Percentiles rank a stretch among this genome's conserved stretches.
Evolutionary conservation across 1,140 invertebrate species (phyloP).

Genomic region (Formica selysi): DNA sequence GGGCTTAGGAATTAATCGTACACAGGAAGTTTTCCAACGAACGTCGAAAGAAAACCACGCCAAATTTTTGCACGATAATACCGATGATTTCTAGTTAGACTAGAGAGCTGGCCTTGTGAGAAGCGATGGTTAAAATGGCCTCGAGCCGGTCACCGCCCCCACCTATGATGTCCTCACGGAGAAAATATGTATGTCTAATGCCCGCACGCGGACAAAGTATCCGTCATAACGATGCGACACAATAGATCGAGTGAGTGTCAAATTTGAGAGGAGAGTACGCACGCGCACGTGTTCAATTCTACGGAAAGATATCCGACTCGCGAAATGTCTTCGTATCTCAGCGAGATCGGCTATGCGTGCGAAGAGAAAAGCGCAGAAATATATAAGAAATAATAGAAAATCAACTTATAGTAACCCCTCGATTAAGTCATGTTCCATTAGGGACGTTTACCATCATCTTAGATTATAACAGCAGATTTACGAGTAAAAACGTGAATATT

Average conservation of each 20-base stretch:
- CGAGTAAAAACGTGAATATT: background rate
- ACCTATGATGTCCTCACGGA: conserved; percentile 38
- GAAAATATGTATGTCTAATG: conserved; percentile 59
- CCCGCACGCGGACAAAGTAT: conserved; percentile 47
- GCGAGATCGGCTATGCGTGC: background rate
- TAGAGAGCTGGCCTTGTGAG: conserved; percentile 11
- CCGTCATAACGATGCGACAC: conserved; percentile 33
- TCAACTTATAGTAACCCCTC: background rate
- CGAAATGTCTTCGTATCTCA: background rate
- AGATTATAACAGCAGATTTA: background rate
- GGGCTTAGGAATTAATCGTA: background rate
- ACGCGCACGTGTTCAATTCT: background rate
- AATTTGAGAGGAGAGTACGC: background rate
- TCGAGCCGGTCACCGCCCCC: conserved; percentile 54
- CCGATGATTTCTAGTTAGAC: background rate
- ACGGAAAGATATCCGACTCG: background rate
- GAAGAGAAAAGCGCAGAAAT: background rate
- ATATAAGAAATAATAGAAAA: background rate
- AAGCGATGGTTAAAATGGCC: conserved; percentile 41
- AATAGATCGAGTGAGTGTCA: conserved; percentile 1
- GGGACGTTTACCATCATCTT: background rate
- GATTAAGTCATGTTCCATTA: too few species aligned
- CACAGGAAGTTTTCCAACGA: too few species aligned
- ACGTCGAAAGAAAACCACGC: background rate
- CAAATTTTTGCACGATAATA: conserved; percentile 10